phyloP scores from a whole-genome alignment of 2,113 vertebrate genomes.

The Xiphophorus couchianus region DNA sequence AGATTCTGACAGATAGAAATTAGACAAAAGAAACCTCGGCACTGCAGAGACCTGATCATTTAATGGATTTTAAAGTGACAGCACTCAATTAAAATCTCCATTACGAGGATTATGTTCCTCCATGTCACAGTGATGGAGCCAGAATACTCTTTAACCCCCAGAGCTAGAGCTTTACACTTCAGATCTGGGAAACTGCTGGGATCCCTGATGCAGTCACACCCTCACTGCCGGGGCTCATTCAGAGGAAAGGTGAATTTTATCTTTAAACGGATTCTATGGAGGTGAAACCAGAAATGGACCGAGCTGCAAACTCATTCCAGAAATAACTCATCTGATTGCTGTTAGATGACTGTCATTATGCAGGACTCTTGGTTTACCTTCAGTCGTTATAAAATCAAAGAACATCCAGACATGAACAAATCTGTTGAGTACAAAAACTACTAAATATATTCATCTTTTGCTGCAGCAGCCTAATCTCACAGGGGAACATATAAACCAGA shows the following conservation, averaged over 20 bases:
- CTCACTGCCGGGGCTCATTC: not conserved
- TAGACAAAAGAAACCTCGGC: not conserved
- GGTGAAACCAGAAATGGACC: not conserved
- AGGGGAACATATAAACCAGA: not conserved
- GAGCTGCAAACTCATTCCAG: slow-evolving; percentile 1
- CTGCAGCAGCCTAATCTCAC: too few species aligned
- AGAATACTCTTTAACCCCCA: slow-evolving; percentile 53
- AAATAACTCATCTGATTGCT: not conserved
- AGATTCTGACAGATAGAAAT: not conserved
- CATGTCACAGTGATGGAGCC: slow-evolving; percentile 51
- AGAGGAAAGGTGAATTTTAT: slow-evolving; percentile 23
- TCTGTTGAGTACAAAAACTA: too few species aligned
- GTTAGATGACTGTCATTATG: not conserved
- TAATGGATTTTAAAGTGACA: not conserved
- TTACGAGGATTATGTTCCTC: slow-evolving; percentile 37
- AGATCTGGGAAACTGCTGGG: slow-evolving; percentile 34
- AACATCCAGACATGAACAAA: too few species aligned
- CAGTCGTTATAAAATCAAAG: too few species aligned
- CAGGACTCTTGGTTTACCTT: not conserved
- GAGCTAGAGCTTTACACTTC: slow-evolving; percentile 46
- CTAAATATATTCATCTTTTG: too few species aligned
- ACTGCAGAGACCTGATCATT: not conserved
- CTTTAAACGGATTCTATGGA: slow-evolving; percentile 8
- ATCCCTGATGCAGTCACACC: slow-evolving; percentile 45
- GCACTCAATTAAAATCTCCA: slow-evolving; percentile 45